These are phyloP conservation scores for Eira barbara DNA, from an alignment of 2,113 vertebrate genomes.

Conservation along the genomic window DNA sequence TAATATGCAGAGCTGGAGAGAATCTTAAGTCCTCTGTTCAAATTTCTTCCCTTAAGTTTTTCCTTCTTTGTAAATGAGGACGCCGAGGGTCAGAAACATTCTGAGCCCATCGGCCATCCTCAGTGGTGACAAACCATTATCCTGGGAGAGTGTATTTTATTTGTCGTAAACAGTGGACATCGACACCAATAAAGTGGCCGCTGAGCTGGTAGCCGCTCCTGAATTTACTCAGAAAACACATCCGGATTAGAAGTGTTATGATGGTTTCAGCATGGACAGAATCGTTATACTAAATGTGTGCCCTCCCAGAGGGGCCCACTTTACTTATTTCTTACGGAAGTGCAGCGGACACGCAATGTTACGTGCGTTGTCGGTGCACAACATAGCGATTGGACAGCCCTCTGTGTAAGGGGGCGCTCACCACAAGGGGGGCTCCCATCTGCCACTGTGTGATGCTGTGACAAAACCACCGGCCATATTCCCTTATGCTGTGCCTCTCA, in stretches of 20 bases:
- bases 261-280: not conserved
- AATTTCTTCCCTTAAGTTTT: not conserved
- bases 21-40: not conserved
- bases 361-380: accelerated
- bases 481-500: not conserved
- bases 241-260: not conserved
- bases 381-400: not conserved
- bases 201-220: not conserved
- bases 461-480: not conserved
- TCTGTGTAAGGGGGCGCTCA: not conserved
- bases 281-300: not conserved
- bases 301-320: not conserved
- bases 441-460: not conserved
- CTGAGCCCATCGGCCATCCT: not conserved
- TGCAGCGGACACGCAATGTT: not conserved
- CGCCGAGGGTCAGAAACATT: not conserved
- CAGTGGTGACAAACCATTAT: not conserved
- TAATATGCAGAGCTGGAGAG: not conserved
- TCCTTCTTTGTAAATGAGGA: not conserved
- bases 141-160: not conserved
- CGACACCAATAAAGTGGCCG: not conserved
- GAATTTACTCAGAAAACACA: not conserved
- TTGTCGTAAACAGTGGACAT: not conserved
- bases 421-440: not conserved
- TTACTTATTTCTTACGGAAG: not conserved